Conservation (phyloP, 2,797 vertebrate species). For the Chaetophractus vellerosus region DNA sequence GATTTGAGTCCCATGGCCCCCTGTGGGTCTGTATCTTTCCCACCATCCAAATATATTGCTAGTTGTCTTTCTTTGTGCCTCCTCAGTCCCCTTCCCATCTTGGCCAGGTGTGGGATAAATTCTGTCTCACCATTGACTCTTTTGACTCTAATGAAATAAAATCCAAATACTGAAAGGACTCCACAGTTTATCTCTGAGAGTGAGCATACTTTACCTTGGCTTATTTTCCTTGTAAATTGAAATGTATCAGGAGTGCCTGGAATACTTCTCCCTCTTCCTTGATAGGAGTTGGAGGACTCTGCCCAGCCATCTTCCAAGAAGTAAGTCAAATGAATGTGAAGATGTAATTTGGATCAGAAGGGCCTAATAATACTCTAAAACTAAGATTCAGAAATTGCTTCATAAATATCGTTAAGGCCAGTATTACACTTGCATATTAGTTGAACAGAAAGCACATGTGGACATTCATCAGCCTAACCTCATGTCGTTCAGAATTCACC, state of each 20-base stretch:
- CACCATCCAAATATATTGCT: too few relatives aligned
- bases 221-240: constrained; percentile 47
- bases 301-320: background rate
- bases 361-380: background rate
- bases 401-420: background rate
- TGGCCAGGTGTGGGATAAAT: constrained; percentile 43
- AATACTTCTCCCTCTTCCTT: constrained; percentile 20
- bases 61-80: background rate
- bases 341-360: background rate
- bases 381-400: constrained; percentile 49
- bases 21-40: too few relatives aligned
- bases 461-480: background rate
- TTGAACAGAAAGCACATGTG: background rate
- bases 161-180: constrained; percentile 3
- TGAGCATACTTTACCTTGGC: constrained; percentile 6
- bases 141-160: constrained; percentile 55
- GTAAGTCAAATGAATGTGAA: constrained; percentile 43
- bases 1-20: too few relatives aligned
- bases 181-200: background rate
- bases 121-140: background rate
- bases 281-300: background rate
- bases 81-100: background rate
- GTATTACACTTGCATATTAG: background rate
- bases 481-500: background rate
- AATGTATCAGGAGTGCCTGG: background rate